These are phyloP conservation scores for Lophura nycthemera DNA, from an alignment of 2,113 vertebrate species.

Conservation along the genomic window DNA sequence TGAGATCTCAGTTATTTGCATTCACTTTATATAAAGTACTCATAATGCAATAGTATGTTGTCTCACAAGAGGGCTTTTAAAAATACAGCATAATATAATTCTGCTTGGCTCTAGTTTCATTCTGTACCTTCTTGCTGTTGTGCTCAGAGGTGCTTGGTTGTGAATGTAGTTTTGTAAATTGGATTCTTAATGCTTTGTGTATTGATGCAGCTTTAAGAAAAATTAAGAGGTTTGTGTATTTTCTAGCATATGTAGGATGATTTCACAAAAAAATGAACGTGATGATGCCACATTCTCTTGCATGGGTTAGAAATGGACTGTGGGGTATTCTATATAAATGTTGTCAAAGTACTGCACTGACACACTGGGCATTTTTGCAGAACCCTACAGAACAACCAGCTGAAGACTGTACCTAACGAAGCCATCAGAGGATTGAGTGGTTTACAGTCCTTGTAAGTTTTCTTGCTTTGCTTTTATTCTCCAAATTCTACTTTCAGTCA, in stretches of 20 bases:
- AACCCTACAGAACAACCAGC: conserved; percentile 96
- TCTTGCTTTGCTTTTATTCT: neutral
- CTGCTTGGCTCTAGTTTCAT: neutral
- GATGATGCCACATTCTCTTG: neutral
- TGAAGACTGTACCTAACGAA: conserved; percentile 92
- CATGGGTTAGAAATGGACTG: neutral
- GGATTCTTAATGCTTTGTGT: neutral
- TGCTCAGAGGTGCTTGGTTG: neutral
- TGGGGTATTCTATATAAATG: neutral
- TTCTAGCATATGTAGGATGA: neutral
- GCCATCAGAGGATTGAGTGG: conserved; percentile 89
- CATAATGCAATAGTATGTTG: neutral
- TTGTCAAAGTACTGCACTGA: conserved; percentile 9
- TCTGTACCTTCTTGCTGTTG: neutral
- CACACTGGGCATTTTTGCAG: conserved; percentile 73
- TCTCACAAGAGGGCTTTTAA: neutral
- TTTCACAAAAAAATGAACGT: neutral
- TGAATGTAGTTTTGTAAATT: neutral
- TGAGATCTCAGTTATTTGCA: neutral
- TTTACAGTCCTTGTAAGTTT: conserved; percentile 94
- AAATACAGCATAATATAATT: neutral
- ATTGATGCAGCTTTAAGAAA: neutral
- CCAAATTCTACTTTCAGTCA: neutral
- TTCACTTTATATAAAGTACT: neutral
- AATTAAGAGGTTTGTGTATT: neutral